A percentile compares a stretch with the other conserved stretches of the same genome.
These are phyloP conservation scores for Oikopleura dioica DNA, from an alignment of 23 tunicate genomes.

Conservation along the genomic window DNA sequence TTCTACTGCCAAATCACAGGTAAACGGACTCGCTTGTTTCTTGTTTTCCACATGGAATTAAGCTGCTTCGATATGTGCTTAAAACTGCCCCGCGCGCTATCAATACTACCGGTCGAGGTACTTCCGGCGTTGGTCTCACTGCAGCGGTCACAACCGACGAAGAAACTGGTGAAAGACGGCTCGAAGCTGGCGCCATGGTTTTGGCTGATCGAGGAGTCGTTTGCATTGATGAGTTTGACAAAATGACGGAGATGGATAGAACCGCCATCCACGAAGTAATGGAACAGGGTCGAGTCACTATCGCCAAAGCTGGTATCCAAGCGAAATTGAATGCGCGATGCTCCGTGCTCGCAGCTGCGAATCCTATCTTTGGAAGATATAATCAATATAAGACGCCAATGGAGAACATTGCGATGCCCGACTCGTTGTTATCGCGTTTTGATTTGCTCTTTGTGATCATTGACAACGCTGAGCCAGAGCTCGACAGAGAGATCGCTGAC, in stretches of 20 bases:
- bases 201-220: constrained; percentile 91
- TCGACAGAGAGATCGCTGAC: constrained; percentile 26
- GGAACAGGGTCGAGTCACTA: constrained; percentile 94
- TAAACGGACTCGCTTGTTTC: background rate
- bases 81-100: constrained; percentile 81
- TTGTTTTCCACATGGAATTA: background rate
- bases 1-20: constrained; percentile 78
- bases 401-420: constrained; percentile 99
- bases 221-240: constrained; percentile 97
- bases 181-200: constrained; percentile 99
- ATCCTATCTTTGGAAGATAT: constrained; percentile 80
- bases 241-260: constrained; percentile 86
- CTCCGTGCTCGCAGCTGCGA: constrained; percentile 90
- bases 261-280: constrained; percentile 96
- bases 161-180: constrained; percentile 70
- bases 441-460: constrained; percentile 81
- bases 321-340: constrained; percentile 85
- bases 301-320: constrained; percentile 94
- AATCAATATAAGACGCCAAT: constrained; percentile 42
- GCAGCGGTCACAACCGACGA: constrained; percentile 98
- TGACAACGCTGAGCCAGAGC: constrained; percentile 87
- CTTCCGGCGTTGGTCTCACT: constrained; percentile 89
- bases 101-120: constrained; percentile 84
- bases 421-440: constrained; percentile 82
- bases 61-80: constrained; percentile 60